Evolutionary conservation across 2,797 vertebrate species (phyloP).

Genomic region (Aselliscus stoliczkanus): DNA sequence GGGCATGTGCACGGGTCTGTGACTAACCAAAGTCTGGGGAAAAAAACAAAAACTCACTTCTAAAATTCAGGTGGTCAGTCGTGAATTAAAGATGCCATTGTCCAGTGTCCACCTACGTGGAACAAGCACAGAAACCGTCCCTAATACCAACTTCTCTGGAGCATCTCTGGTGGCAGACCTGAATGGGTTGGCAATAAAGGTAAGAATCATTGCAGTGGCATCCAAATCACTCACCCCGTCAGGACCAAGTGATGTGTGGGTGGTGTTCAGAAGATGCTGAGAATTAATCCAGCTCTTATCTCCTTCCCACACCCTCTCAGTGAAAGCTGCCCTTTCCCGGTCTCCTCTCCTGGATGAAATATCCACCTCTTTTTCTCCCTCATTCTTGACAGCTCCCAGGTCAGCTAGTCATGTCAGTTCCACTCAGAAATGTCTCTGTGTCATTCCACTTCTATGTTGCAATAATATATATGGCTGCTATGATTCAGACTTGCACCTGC

Average conservation of each 20-base stretch:
- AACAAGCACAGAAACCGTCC: conserved; percentile 69
- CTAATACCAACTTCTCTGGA: conserved; percentile 55
- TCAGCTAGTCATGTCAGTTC: neutral
- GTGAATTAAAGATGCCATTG: conserved; percentile 70
- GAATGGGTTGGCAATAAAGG: conserved; percentile 75
- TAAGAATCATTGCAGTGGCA: neutral
- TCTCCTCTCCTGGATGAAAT: neutral
- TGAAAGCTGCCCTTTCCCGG: too few species aligned
- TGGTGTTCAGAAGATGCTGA: neutral
- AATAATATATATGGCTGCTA: too few species aligned
- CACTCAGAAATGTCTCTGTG: neutral
- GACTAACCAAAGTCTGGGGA: neutral
- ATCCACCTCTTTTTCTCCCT: neutral
- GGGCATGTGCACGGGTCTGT: neutral
- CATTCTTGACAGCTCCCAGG: neutral
- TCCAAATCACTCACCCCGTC: neutral
- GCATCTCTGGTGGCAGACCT: conserved; percentile 60
- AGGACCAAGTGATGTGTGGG: fast-evolving
- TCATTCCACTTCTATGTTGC: neutral
- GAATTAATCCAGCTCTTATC: neutral
- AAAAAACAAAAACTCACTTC: neutral
- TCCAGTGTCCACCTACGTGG: conserved; percentile 65
- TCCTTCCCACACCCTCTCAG: neutral
- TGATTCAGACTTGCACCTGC: neutral
- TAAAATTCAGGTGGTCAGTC: conserved; percentile 67